Evolutionary conservation across 2,888 invertebrate species (phyloP).

Genomic region (Lottia gigantea): DNA sequence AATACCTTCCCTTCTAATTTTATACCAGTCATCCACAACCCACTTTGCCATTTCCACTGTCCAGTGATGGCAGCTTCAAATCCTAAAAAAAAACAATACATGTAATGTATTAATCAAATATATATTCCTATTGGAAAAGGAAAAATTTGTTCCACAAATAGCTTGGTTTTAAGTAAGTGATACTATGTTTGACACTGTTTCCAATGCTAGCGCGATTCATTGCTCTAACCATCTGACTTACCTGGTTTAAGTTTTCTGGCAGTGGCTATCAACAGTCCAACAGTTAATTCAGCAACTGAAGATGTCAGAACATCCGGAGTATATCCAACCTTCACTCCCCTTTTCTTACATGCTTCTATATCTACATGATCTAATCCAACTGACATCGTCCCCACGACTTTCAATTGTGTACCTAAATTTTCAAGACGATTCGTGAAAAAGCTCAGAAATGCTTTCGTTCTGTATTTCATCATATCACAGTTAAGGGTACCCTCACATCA

Average conservation of each 20-base stretch:
- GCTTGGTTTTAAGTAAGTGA: too few species aligned
- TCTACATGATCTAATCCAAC: slow-evolving; percentile 92
- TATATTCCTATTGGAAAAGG: too few species aligned
- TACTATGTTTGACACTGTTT: too few species aligned
- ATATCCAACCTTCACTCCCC: slow-evolving; percentile 83
- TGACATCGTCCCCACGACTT: slow-evolving; percentile 89
- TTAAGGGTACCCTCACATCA: too few species aligned
- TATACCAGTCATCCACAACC: slow-evolving; percentile 89
- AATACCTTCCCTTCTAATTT: slow-evolving; percentile 83
- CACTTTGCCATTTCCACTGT: slow-evolving; percentile 82
- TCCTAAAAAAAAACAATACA: slow-evolving; percentile 40
- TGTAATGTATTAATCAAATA: too few species aligned
- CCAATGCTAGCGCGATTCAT: too few species aligned
- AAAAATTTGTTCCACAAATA: too few species aligned
- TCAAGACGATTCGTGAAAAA: too few species aligned
- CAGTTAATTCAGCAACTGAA: slow-evolving; percentile 89
- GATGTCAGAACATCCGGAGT: slow-evolving; percentile 83
- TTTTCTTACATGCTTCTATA: slow-evolving; percentile 77
- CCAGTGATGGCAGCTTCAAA: slow-evolving; percentile 72
- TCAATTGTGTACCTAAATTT: slow-evolving; percentile 75
- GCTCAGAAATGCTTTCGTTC: too few species aligned
- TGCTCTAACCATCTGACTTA: too few species aligned
- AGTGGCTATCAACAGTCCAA: slow-evolving; percentile 85
- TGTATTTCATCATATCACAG: background rate
- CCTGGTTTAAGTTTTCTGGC: slow-evolving; percentile 86